Conservation (phyloP, 1,140 invertebrate genomes). For the Anastrepha ludens region DNA sequence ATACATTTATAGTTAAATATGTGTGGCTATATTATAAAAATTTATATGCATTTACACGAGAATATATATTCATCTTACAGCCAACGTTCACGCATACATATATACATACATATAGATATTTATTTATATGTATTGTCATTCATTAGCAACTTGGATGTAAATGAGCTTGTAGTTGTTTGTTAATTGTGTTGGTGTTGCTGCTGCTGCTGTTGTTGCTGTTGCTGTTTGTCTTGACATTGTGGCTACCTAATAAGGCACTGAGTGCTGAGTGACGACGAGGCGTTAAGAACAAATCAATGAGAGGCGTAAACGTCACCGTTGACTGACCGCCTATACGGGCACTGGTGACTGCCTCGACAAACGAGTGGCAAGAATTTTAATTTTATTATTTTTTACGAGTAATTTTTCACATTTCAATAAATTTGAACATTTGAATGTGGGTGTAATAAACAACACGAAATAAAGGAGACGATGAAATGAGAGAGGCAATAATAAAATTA, state of each 20-base stretch:
- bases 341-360: neutral
- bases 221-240: slow-evolving; percentile 42
- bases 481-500: neutral
- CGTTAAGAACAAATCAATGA: slow-evolving; percentile 46
- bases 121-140: neutral
- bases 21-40: neutral
- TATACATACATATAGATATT: neutral
- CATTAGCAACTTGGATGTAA: slow-evolving; percentile 8
- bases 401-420: slow-evolving; percentile 23
- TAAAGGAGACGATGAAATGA: neutral
- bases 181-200: slow-evolving; percentile 37
- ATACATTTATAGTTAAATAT: neutral
- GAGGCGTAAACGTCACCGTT: slow-evolving; percentile 31
- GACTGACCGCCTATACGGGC: neutral
- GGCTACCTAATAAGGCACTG: slow-evolving; percentile 43
- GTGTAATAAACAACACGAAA: slow-evolving; percentile 5
- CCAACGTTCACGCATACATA: neutral
- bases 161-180: neutral
- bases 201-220: neutral
- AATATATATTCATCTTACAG: too few relatives aligned
- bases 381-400: slow-evolving; percentile 17
- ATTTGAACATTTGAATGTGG: slow-evolving; percentile 20
- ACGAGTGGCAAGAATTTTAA: slow-evolving; percentile 33
- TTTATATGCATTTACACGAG: neutral
- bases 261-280: slow-evolving; percentile 23